Base-by-base conservation (phyloP, 2,888 invertebrate species). In the Scaptomyza flava region DNA sequence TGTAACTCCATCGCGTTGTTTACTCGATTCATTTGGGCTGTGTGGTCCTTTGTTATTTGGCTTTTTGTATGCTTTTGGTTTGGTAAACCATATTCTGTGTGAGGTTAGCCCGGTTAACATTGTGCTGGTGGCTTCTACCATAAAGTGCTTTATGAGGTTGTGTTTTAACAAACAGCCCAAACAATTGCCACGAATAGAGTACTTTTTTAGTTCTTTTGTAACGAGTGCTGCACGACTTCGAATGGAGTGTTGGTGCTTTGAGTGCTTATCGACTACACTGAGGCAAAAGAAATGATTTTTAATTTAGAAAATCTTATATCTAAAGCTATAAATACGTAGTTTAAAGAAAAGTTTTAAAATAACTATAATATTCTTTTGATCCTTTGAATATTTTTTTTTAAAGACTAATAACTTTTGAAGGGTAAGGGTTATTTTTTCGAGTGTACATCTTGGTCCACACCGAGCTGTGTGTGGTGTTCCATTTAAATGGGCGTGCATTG, bases 91-190 rank as follows among this genome's bases (percentile, higher is more conserved):
- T 43, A 36, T 61, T 6, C 7, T 58, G 20, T 46, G 14, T 41
- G 20, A 47, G 43, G 52, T 27, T 43, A n/a, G 56, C 45, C 43
- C 56, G 41, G 56, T 60, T 60, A 48, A 59, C 72, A 48, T 50
- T 53, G 30, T 41, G 45, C 20, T 42, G 11, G 8, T 60, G 60
- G 50, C 43, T 42, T 36, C 45, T 50, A 68, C 66, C 72, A 68
- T 41, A 14, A 41, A 84, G 75, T 81, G 79, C 62, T 84, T 69
- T 71, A 72, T 72, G 70, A 65, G 79, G 59, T 70, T 87, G 68
- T 72, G 71, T 87, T 81, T 84, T 66, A 75, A 68, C 76, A 71
- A 84, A 83, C 82, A 77, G 81, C 57, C 68, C 62, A 69, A 73
- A 82, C 82, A 87, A 81, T 81, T 87, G 87, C 67, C 63, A 53